Evolutionary conservation across 2,888 invertebrate species (phyloP).

Genomic region (Folsomia candida): DNA sequence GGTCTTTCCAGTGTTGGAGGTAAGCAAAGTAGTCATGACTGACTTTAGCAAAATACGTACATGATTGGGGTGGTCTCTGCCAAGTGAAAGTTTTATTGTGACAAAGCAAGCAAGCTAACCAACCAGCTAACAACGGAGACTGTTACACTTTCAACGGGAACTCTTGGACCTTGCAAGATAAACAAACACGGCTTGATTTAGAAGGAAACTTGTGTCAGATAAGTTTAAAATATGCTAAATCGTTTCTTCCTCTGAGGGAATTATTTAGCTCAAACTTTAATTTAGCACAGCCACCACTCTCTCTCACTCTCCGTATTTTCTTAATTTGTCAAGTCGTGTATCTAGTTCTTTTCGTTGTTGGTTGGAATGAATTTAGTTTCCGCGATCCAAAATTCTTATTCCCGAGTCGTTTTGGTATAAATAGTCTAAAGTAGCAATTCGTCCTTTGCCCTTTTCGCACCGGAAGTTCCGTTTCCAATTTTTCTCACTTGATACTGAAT

Average conservation of each 20-base stretch:
- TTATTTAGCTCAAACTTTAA: too few species aligned
- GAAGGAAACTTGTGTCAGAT: slow-evolving; percentile 2
- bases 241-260: not conserved
- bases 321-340: too few species aligned
- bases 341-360: too few species aligned
- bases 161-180: not conserved
- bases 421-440: too few species aligned
- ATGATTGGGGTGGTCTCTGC: slow-evolving; percentile 8
- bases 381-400: slow-evolving; percentile 9
- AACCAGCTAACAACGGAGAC: not conserved
- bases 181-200: not conserved
- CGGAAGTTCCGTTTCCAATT: not conserved
- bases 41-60: too few species aligned
- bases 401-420: not conserved
- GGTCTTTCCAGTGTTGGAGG: not conserved
- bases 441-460: too few species aligned
- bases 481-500: slow-evolving; percentile 30
- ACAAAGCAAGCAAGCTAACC: not conserved
- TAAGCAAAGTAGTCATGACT: not conserved
- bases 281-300: too few species aligned
- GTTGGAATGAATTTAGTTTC: too few species aligned
- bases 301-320: too few species aligned
- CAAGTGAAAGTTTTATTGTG: slow-evolving; percentile 13
- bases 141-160: not conserved
- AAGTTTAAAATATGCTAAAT: slow-evolving; percentile 16